A percentile compares a stretch with the other conserved stretches of the same genome.
phyloP scores from a whole-genome alignment of 2,113 vertebrate genomes.

The Megaceryle maxima region DNA sequence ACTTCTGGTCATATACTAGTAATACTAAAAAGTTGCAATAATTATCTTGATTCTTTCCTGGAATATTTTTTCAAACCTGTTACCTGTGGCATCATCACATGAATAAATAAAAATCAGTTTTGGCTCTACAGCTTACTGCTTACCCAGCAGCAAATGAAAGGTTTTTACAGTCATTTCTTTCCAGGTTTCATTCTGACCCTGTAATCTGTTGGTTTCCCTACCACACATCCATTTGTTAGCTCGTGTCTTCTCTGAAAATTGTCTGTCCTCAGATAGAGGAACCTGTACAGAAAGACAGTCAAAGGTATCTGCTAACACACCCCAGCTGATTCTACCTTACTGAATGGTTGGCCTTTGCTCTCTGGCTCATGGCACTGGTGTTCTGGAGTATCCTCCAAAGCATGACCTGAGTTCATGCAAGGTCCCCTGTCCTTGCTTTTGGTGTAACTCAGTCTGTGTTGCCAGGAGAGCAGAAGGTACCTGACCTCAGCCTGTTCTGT shows the following conservation, averaged over 20 bases:
- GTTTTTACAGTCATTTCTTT: not conserved
- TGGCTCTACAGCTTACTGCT: not conserved
- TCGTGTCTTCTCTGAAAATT: not conserved
- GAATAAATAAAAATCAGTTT: not conserved
- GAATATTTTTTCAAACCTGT: not conserved
- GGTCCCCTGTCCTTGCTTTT: not conserved
- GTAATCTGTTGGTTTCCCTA: not conserved
- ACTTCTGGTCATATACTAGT: not conserved
- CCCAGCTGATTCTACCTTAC: not conserved
- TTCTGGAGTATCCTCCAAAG: not conserved
- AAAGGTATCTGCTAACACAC: not conserved
- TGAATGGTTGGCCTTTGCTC: not conserved
- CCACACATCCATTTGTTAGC: not conserved
- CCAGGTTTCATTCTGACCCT: not conserved
- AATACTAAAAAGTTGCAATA: not conserved
- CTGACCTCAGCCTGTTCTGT: not conserved
- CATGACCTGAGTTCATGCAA: fast-evolving
- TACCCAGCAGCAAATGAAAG: not conserved
- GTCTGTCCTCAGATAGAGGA: not conserved
- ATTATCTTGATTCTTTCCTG: not conserved
- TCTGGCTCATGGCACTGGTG: not conserved
- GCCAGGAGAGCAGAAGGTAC: not conserved
- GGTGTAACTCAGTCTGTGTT: not conserved
- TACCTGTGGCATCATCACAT: not conserved
- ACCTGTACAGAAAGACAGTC: too few relatives aligned